These are phyloP conservation scores for Gambelia wislizenii DNA, from an alignment of 2,797 vertebrate species.

Conservation along the genomic window DNA sequence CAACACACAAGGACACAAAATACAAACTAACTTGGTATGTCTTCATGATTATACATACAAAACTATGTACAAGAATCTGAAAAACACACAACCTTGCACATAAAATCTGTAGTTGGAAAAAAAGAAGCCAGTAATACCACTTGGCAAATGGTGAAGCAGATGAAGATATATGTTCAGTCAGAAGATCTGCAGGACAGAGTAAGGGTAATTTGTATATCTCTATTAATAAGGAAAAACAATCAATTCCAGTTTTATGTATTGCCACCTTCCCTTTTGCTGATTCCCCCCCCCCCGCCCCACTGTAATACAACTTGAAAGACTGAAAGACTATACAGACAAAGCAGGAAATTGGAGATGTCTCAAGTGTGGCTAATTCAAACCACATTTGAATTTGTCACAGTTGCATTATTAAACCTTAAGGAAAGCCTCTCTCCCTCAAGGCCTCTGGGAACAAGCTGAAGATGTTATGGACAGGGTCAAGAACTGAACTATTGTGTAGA, in stretches of 20 bases:
- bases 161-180: no score
- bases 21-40: no score
- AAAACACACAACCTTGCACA: no score
- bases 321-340: not conserved
- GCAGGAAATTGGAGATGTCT: slow-evolving; percentile 23
- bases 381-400: not conserved
- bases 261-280: slow-evolving; percentile 14
- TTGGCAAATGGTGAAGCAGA: no score
- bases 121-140: no score
- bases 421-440: not conserved
- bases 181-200: no score
- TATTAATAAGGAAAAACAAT: not conserved
- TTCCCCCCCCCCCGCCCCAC: no score
- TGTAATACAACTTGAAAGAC: slow-evolving; percentile 26
- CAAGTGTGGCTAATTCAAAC: not conserved
- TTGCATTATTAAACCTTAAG: fast-evolving
- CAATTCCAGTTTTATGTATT: slow-evolving; percentile 13
- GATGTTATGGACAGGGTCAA: fast-evolving
- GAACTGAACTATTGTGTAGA: not conserved
- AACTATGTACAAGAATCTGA: no score
- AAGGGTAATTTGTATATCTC: no score
- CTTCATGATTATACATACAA: no score
- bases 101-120: no score
- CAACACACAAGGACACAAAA: no score
- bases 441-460: not conserved